phyloP scores from a whole-genome alignment of 2,797 vertebrate genomes.

The Acanthurus leucopareius region DNA sequence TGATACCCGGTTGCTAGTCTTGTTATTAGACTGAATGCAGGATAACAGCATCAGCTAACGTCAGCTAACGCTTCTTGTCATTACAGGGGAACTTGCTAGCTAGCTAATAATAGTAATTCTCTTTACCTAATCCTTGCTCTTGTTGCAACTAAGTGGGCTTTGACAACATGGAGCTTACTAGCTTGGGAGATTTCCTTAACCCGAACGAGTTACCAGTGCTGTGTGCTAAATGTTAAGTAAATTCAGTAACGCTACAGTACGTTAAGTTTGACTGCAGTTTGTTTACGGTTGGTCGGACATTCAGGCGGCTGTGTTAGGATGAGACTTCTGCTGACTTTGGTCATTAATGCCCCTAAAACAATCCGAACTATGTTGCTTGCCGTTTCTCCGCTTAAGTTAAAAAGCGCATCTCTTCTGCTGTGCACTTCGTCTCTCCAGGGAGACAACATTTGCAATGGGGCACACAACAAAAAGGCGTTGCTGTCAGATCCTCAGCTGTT shows the following conservation, averaged over 20 bases:
- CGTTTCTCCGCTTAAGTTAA: slow-evolving; percentile 1
- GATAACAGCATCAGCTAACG: slow-evolving; percentile 24
- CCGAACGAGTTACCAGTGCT: background rate
- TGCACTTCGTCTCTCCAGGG: slow-evolving; percentile 70
- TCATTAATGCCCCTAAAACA: slow-evolving; percentile 30
- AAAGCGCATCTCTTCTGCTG: slow-evolving; percentile 1
- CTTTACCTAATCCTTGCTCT: slow-evolving; percentile 28
- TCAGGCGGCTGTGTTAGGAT: slow-evolving; percentile 27
- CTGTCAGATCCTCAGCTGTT: slow-evolving; percentile 87
- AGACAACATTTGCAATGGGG: slow-evolving; percentile 76
- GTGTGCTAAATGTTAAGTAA: background rate
- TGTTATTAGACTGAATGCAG: background rate
- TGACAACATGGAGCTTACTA: background rate
- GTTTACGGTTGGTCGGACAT: background rate
- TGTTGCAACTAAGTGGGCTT: background rate
- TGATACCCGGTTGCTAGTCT: background rate
- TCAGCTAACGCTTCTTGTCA: slow-evolving; percentile 55
- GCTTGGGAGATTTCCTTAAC: background rate
- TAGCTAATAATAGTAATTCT: slow-evolving; percentile 40
- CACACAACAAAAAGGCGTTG: slow-evolving; percentile 61
- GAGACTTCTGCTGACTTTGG: slow-evolving; percentile 56
- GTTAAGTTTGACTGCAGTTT: background rate
- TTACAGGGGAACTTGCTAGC: slow-evolving; percentile 16
- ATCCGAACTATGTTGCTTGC: slow-evolving; percentile 20
- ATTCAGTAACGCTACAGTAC: background rate